Percentiles rank a stretch among this genome's conserved stretches.
These are phyloP conservation scores for Pandion haliaetus DNA, from an alignment of 2,113 vertebrate species.

Conservation along the genomic window DNA sequence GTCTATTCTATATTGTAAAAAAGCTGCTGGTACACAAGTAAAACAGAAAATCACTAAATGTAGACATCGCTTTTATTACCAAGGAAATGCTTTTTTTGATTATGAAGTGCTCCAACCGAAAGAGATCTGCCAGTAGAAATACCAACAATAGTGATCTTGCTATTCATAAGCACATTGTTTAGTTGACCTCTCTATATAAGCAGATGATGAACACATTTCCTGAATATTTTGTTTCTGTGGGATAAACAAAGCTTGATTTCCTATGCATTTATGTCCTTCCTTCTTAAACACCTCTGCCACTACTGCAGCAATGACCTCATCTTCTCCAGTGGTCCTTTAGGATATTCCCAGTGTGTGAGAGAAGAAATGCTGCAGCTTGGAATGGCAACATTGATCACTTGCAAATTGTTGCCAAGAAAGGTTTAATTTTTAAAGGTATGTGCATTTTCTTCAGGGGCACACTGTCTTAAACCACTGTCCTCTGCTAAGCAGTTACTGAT, in stretches of 20 bases:
- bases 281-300: neutral
- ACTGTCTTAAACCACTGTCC: accelerated
- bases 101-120: neutral
- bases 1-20: neutral
- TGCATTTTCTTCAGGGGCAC: neutral
- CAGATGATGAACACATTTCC: neutral
- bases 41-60: neutral
- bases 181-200: neutral
- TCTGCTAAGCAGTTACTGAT: neutral
- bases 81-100: neutral
- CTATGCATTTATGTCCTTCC: neutral
- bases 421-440: neutral
- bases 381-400: neutral
- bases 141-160: neutral
- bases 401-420: neutral
- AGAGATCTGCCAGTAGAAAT: neutral
- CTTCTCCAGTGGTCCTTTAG: neutral
- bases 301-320: neutral
- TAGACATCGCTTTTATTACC: neutral
- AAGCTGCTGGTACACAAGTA: neutral
- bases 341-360: neutral
- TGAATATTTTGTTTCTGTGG: neutral
- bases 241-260: neutral
- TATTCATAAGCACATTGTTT: neutral
- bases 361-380: neutral